phyloP scores from a whole-genome alignment of 1,140 invertebrate species.

The Meloidogyne chitwoodi region DNA sequence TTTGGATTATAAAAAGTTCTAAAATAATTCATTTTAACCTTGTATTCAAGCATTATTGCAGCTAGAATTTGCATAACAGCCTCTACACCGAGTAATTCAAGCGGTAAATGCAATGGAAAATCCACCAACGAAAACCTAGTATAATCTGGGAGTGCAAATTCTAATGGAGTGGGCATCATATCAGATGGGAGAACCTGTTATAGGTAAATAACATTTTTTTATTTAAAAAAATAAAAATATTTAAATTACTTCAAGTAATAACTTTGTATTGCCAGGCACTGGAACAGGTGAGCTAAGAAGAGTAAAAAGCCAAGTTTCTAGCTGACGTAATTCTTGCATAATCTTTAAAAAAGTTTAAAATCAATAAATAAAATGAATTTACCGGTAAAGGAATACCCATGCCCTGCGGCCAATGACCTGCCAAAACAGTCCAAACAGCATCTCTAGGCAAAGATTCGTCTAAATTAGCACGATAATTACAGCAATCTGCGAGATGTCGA shows the following conservation, averaged over 20 bases:
- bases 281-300: constrained; percentile 92
- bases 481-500: constrained; percentile 89
- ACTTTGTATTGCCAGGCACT: constrained; percentile 87
- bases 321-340: constrained; percentile 88
- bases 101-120: constrained; percentile 92
- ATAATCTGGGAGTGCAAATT: constrained; percentile 93
- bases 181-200: constrained; percentile 79
- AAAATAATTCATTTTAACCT: constrained; percentile 67
- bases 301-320: constrained; percentile 77
- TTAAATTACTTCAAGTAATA: constrained; percentile 67
- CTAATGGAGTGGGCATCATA: constrained; percentile 74
- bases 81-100: constrained; percentile 93
- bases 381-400: constrained; percentile 4
- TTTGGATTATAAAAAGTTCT: constrained; percentile 7
- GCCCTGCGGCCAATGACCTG: constrained; percentile 67
- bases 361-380: not conserved
- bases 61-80: constrained; percentile 91
- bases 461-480: constrained; percentile 69
- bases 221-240: constrained; percentile 12
- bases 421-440: constrained; percentile 62
- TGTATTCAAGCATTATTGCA: constrained; percentile 91
- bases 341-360: constrained; percentile 62
- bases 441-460: constrained; percentile 55
- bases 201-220: constrained; percentile 5
- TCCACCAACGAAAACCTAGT: constrained; percentile 85